Conservation (phyloP, 1,140 invertebrate species). For the Littorina saxatilis region DNA sequence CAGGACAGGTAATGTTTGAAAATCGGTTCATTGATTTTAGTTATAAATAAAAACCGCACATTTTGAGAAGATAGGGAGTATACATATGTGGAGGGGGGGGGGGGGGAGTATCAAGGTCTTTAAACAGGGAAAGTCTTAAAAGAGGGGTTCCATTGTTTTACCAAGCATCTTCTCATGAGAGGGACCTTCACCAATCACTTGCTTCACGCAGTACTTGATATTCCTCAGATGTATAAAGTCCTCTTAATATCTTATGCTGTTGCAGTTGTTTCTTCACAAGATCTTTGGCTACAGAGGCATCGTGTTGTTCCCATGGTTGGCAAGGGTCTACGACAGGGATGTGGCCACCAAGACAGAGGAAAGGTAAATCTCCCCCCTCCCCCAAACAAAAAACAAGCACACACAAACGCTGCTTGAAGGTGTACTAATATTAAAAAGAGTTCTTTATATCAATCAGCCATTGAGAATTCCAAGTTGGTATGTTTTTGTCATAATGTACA, state of each 20-base stretch:
- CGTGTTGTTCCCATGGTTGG: conserved; percentile 96
- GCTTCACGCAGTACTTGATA: too few relatives aligned
- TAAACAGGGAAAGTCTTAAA: background rate
- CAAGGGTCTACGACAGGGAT: conserved; percentile 95
- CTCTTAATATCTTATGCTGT: conserved; percentile 27
- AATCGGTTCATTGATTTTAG: background rate
- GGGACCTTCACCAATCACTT: background rate
- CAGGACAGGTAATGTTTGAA: conserved; percentile 83
- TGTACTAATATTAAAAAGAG: background rate
- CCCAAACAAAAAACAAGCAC: too few relatives aligned
- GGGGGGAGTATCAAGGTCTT: too few relatives aligned
- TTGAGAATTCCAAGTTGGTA: too few relatives aligned
- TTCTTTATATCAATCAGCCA: background rate
- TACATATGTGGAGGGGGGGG: too few relatives aligned
- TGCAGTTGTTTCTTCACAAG: conserved; percentile 90
- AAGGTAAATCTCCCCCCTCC: too few relatives aligned
- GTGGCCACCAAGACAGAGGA: conserved; percentile 78
- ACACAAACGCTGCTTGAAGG: background rate
- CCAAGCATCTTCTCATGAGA: background rate
- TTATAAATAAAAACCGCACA: background rate
- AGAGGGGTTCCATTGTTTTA: background rate
- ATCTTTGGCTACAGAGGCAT: conserved; percentile 97
- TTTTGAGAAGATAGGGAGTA: background rate
- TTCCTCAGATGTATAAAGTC: too few relatives aligned
- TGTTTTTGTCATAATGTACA: background rate